phyloP scores from a whole-genome alignment of 1,140 invertebrate species.

The Callitettix versicolor region DNA sequence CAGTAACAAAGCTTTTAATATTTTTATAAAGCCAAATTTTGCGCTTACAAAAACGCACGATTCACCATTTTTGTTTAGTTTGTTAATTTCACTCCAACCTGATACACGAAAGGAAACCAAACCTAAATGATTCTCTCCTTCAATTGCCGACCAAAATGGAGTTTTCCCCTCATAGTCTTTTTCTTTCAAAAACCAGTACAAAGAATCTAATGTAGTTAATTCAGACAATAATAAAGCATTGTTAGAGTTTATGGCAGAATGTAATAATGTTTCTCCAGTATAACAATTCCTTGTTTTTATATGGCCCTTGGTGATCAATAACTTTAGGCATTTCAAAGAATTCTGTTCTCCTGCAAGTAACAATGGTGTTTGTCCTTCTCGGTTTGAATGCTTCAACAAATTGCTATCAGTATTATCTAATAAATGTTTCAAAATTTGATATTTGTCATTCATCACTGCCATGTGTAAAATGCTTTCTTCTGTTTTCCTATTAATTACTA shows the following conservation, averaged over 20 bases:
- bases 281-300: neutral
- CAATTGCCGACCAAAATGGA: slow-evolving; percentile 2
- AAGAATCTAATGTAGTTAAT: too few species aligned
- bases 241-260: neutral
- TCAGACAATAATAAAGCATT: neutral
- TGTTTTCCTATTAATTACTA: neutral
- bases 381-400: neutral
- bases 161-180: neutral
- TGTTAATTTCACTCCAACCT: neutral
- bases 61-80: neutral
- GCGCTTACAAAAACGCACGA: neutral
- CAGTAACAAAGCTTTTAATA: neutral
- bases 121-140: neutral
- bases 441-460: neutral
- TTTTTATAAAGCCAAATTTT: neutral
- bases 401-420: neutral
- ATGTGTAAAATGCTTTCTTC: neutral
- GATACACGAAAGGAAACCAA: neutral
- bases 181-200: neutral
- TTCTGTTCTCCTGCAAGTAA: neutral
- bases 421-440: neutral
- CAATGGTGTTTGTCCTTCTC: neutral
- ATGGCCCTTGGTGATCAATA: too few species aligned
- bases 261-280: neutral
- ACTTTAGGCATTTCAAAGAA: neutral